Conservation (phyloP, 1,140 invertebrate genomes). For the Drosophila erecta region DNA sequence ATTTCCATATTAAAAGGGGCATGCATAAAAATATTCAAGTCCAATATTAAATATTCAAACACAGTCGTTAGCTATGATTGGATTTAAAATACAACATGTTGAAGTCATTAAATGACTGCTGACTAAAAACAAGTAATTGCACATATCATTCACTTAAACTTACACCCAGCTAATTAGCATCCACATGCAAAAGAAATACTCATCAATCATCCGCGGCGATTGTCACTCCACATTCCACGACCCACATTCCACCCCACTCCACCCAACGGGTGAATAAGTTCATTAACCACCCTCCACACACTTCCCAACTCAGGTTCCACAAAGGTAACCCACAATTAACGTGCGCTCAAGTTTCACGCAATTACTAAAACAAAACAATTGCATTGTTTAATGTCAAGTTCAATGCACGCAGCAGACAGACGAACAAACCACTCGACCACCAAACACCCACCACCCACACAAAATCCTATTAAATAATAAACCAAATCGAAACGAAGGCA, state of each 20-base stretch:
- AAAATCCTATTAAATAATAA: conserved; percentile 76
- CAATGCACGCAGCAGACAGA: conserved; percentile 68
- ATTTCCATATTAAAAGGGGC: not conserved
- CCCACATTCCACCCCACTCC: conserved; percentile 35
- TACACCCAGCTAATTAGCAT: conserved; percentile 37
- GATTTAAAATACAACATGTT: too few species aligned
- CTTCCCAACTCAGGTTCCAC: conserved; percentile 37
- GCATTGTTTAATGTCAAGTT: conserved; percentile 74
- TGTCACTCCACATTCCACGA: conserved; percentile 12
- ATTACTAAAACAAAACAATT: conserved; percentile 75
- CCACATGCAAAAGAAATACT: conserved; percentile 7
- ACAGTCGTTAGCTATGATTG: too few species aligned
- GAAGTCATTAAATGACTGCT: not conserved
- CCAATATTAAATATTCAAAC: too few species aligned
- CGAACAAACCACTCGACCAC: conserved; percentile 33
- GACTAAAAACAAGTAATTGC: conserved; percentile 12
- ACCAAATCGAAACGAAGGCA: conserved; percentile 55
- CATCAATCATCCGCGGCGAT: conserved; percentile 38
- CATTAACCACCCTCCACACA: conserved; percentile 40
- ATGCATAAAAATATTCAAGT: too few species aligned
- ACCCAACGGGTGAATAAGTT: conserved; percentile 24
- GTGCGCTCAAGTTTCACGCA: conserved; percentile 68
- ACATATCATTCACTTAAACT: conserved; percentile 11
- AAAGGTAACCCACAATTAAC: conserved; percentile 76
- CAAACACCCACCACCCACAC: conserved; percentile 41